Evolutionary conservation across 2,113 vertebrate species (phyloP).

Genomic region (Miniopterus natalensis): DNA sequence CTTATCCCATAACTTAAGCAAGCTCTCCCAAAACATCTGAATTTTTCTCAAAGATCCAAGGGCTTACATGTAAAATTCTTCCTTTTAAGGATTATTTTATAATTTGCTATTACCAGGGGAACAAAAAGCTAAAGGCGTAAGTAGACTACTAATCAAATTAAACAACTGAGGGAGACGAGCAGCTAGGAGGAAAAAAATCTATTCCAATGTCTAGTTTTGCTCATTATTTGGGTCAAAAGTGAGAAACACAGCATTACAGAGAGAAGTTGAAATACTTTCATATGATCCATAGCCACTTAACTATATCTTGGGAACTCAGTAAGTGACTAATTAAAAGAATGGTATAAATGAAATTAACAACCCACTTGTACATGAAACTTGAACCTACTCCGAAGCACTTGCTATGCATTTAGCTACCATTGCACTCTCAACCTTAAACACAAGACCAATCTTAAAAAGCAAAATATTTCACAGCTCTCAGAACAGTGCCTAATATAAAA

Average conservation of each 20-base stretch:
- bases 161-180: background rate
- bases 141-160: conserved; percentile 25
- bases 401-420: background rate
- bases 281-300: background rate
- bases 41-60: conserved; percentile 26
- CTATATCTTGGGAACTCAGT: background rate
- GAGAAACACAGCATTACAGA: conserved; percentile 29
- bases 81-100: conserved; percentile 39
- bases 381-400: background rate
- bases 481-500: background rate
- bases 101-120: background rate
- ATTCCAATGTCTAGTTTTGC: background rate
- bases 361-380: background rate
- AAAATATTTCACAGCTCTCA: conserved; percentile 1
- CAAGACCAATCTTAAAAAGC: background rate
- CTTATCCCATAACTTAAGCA: background rate
- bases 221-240: conserved; percentile 41
- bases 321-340: background rate
- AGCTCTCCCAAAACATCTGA: background rate
- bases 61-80: conserved; percentile 15
- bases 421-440: background rate
- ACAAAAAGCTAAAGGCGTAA: background rate
- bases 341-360: background rate
- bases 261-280: conserved; percentile 24
- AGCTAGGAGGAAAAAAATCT: background rate